A percentile compares a stretch with the other conserved stretches of the same genome.
Evolutionary conservation across 2,888 invertebrate genomes (phyloP).

Genomic region (Andrena bucephala): DNA sequence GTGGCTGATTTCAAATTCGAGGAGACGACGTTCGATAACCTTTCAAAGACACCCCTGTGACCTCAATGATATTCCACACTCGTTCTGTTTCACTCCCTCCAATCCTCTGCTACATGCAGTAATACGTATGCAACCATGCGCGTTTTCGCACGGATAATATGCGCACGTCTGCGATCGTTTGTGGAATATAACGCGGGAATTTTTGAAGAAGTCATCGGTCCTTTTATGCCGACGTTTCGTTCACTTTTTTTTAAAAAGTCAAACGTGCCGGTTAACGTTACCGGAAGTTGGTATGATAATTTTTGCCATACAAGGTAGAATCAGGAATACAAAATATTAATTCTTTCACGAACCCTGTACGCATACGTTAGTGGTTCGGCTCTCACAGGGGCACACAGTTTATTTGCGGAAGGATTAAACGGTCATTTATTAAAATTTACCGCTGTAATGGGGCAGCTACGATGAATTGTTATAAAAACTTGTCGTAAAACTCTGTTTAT

Average conservation of each 20-base stretch:
- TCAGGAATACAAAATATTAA: background rate
- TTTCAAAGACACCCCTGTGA: constrained; percentile 64
- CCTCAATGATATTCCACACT: constrained; percentile 57
- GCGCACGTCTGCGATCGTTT: constrained; percentile 30
- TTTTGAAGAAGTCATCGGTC: constrained; percentile 11
- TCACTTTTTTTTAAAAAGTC: background rate
- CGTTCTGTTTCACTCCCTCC: constrained; percentile 36
- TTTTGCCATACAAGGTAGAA: background rate
- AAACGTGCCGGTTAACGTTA: background rate
- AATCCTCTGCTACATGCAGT: constrained; percentile 19
- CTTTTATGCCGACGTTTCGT: background rate
- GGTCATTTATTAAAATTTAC: background rate
- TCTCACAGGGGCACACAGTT: background rate
- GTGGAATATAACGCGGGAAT: constrained; percentile 28
- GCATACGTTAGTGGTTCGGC: background rate
- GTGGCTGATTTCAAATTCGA: constrained; percentile 38
- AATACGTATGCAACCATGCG: constrained; percentile 57
- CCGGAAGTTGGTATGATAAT: background rate
- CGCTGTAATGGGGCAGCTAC: background rate
- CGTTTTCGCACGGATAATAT: constrained; percentile 21
- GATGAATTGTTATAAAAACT: constrained; percentile 4
- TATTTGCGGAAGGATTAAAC: background rate
- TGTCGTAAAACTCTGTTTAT: background rate
- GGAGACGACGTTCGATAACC: constrained; percentile 51
- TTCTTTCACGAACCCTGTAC: background rate